These are phyloP conservation scores for Squalus acanthias DNA, from an alignment of 2,797 vertebrate species.

Conservation along the genomic window DNA sequence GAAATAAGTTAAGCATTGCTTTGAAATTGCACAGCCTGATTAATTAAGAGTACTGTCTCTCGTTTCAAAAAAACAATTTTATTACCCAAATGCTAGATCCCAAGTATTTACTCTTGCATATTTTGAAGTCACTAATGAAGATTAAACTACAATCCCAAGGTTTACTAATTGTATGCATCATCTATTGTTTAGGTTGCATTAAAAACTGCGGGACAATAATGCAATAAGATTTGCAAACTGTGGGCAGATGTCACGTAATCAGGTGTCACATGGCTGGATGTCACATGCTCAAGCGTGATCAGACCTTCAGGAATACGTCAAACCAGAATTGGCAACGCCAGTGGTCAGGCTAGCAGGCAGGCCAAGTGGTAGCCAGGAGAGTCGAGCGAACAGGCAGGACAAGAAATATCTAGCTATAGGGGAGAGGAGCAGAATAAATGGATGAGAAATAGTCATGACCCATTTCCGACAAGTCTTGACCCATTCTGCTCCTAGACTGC, in stretches of 20 bases:
- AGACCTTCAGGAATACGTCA: background rate
- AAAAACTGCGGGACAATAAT: background rate
- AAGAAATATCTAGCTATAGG: no score
- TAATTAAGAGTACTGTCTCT: background rate
- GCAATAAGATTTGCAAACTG: background rate
- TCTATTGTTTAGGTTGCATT: background rate
- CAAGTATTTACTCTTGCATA: background rate
- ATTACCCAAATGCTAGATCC: background rate
- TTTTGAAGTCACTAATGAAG: background rate
- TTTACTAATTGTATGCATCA: background rate
- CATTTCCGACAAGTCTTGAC: no score
- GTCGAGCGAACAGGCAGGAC: no score
- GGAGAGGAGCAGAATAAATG: no score
- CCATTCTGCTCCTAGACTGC: no score
- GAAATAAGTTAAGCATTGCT: no score
- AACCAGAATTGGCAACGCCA: background rate
- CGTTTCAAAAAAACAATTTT: background rate
- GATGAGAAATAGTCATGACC: no score
- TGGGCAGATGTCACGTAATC: background rate
- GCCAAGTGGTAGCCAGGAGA: background rate
- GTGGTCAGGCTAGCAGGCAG: background rate
- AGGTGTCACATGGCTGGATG: background rate
- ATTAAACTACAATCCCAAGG: background rate
- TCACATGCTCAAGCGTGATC: background rate
- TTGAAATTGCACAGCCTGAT: background rate